Evolutionary conservation across 2,113 vertebrate genomes (phyloP).

Genomic region (Cettia cetti): DNA sequence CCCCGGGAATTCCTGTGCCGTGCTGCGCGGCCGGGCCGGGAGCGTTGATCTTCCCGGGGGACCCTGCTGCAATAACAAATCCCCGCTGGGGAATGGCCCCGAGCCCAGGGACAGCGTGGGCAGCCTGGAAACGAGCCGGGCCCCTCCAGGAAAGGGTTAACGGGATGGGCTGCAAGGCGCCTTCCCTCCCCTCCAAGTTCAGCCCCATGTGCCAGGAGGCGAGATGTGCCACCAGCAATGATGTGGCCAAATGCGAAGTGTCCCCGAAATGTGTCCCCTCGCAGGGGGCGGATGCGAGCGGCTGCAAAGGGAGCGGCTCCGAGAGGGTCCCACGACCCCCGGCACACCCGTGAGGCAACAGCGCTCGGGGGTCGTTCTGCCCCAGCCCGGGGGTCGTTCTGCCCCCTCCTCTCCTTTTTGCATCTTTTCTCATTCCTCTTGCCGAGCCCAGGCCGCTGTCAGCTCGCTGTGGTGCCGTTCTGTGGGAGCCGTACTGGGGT

Average conservation of each 20-base stretch:
- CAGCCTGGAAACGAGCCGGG: background rate
- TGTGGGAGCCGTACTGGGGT: fast-evolving
- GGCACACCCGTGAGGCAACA: background rate
- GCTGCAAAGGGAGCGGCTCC: background rate
- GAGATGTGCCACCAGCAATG: fast-evolving
- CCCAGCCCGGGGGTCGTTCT: background rate
- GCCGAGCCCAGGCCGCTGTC: background rate
- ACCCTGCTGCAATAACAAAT: background rate
- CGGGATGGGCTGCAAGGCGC: background rate
- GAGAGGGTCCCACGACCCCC: background rate
- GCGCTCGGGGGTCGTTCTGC: background rate
- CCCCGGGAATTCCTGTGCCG: background rate
- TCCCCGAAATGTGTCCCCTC: background rate
- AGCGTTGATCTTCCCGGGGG: background rate
- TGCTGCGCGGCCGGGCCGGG: background rate
- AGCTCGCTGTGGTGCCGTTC: fast-evolving
- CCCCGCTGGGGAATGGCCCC: background rate
- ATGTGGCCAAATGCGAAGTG: fast-evolving
- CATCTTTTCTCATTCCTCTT: background rate
- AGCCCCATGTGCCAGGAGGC: background rate
- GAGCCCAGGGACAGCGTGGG: background rate
- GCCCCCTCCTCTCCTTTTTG: fast-evolving
- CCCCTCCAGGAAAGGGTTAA: background rate
- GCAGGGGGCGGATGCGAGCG: fast-evolving
- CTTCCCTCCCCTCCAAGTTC: background rate